Percentiles rank a stretch among this genome's conserved stretches.
phyloP scores from a whole-genome alignment of 2,113 vertebrate genomes.

The Gasterosteus aculeatus region DNA sequence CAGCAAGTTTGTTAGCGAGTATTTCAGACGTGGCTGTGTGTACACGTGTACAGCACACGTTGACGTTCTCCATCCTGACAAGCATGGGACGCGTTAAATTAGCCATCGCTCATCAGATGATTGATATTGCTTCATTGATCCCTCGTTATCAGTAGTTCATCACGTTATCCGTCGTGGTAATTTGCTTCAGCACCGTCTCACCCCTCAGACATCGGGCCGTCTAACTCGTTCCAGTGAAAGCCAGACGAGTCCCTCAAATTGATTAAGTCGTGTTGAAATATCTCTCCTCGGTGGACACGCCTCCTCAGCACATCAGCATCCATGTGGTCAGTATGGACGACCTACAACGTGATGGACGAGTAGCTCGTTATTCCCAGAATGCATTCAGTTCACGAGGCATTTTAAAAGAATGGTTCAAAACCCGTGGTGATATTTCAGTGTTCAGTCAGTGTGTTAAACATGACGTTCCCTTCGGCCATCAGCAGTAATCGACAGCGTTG shows the following conservation, averaged over 20 bases:
- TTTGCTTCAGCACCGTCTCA: conserved; percentile 49
- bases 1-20: conserved; percentile 13
- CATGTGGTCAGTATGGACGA: neutral
- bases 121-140: conserved; percentile 54
- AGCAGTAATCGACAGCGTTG: too few species aligned
- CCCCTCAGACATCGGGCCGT: conserved; percentile 12
- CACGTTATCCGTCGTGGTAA: conserved; percentile 40
- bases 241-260: conserved; percentile 33
- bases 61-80: conserved; percentile 66
- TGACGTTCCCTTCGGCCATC: too few species aligned
- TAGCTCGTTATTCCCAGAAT: neutral
- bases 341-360: neutral
- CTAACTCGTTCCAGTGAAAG: neutral
- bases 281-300: conserved; percentile 4
- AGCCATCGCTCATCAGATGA: conserved; percentile 53
- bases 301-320: neutral
- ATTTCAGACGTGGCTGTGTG: conserved; percentile 23
- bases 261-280: conserved; percentile 44
- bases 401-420: neutral
- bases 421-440: neutral
- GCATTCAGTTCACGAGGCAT: neutral
- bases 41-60: conserved; percentile 26
- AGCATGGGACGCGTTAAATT: conserved; percentile 61
- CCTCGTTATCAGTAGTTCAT: conserved; percentile 45
- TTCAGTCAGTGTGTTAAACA: neutral